A percentile compares a stretch with the other conserved stretches of the same genome.
Conservation (phyloP, 2,888 invertebrate species). For the Pollenia labialis region DNA sequence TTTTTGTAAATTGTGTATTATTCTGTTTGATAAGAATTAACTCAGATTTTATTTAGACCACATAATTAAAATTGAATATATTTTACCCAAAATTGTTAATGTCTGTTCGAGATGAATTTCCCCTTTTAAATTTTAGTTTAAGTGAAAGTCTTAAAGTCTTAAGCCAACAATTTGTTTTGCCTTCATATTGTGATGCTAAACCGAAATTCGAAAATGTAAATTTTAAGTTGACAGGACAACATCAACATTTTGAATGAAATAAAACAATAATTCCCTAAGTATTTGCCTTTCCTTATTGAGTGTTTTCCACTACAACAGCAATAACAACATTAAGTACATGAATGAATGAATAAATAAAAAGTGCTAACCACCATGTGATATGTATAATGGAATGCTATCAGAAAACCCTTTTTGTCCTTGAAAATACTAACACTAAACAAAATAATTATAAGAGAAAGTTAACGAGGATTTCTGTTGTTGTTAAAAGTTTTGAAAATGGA, state of each 20-base stretch:
- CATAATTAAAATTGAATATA: slow-evolving; percentile 41
- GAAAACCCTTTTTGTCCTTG: too few relatives aligned
- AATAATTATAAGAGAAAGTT: too few relatives aligned
- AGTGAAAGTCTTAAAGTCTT: not conserved
- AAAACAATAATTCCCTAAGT: slow-evolving; percentile 23
- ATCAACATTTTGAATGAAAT: slow-evolving; percentile 10
- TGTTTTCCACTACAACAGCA: slow-evolving; percentile 26
- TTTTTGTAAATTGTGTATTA: slow-evolving; percentile 24
- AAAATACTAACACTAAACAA: too few relatives aligned
- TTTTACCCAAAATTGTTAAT: slow-evolving; percentile 16
- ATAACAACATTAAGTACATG: not conserved
- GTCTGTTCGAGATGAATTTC: not conserved
- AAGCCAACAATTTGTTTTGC: slow-evolving; percentile 1
- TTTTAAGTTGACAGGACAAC: slow-evolving; percentile 17
- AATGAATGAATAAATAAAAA: too few relatives aligned
- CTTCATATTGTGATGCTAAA: slow-evolving; percentile 2
- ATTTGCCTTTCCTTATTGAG: slow-evolving; percentile 51
- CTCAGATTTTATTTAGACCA: not conserved
- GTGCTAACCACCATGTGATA: too few relatives aligned
- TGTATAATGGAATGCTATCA: too few relatives aligned
- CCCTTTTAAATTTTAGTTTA: not conserved
- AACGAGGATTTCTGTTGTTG: too few relatives aligned
- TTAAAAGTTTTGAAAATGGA: too few relatives aligned
- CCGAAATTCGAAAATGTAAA: not conserved
- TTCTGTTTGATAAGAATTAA: slow-evolving; percentile 18